Percentiles rank a stretch among this genome's conserved stretches.
Conservation (phyloP, 2,888 invertebrate species). For the Drosophila demipolita region DNA sequence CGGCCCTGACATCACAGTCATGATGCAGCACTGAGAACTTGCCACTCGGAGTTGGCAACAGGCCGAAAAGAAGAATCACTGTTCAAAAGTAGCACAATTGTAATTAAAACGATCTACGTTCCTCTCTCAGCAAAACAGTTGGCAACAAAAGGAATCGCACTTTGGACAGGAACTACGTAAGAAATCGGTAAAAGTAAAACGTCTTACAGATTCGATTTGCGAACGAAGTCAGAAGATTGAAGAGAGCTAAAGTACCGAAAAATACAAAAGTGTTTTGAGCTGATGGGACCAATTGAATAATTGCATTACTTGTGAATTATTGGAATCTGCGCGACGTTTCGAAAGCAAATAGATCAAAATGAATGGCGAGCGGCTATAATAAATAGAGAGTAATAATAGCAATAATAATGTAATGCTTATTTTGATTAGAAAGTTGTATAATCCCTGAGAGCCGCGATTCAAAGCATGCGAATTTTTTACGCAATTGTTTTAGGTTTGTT, state of each 20-base stretch:
- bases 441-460: slow-evolving; percentile 60
- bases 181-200: slow-evolving; percentile 35
- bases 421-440: slow-evolving; percentile 80
- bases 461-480: slow-evolving; percentile 71
- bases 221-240: neutral
- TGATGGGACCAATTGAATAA: slow-evolving; percentile 60
- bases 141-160: slow-evolving; percentile 36
- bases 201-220: neutral
- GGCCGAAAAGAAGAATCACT: slow-evolving; percentile 33
- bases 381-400: slow-evolving; percentile 41
- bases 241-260: neutral
- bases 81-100: slow-evolving; percentile 77
- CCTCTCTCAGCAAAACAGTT: slow-evolving; percentile 38
- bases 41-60: neutral
- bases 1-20: slow-evolving; percentile 53
- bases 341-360: slow-evolving; percentile 29
- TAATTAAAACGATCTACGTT: slow-evolving; percentile 82
- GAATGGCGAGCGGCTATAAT: slow-evolving; percentile 17
- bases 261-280: slow-evolving; percentile 10
- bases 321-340: slow-evolving; percentile 48
- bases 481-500: slow-evolving; percentile 60
- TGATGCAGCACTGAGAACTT: slow-evolving; percentile 35
- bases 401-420: slow-evolving; percentile 64
- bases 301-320: slow-evolving; percentile 36
- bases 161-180: slow-evolving; percentile 40